phyloP scores from a whole-genome alignment of 1,140 invertebrate species.

The Pentalonia nigronervosa region DNA sequence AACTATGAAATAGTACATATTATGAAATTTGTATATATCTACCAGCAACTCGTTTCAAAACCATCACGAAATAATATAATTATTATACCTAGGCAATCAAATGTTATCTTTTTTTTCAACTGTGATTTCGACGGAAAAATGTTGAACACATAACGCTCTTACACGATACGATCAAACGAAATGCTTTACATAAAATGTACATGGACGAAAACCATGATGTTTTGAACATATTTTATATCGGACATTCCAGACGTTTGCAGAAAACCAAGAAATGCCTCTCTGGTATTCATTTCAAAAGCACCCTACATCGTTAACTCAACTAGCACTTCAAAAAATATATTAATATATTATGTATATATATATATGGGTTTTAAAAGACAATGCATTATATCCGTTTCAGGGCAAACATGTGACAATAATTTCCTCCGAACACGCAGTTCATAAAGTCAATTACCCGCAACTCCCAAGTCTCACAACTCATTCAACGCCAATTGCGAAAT shows the following conservation, averaged over 20 bases:
- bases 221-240: not conserved
- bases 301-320: not conserved
- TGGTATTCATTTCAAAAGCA: not conserved
- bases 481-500: not conserved
- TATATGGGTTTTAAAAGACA: not conserved
- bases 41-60: not conserved
- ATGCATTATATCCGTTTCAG: not conserved
- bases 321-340: not conserved
- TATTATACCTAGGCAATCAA: not conserved
- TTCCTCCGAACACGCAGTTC: not conserved
- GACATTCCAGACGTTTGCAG: not conserved
- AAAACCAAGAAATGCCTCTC: slow-evolving; percentile 16
- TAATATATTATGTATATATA: not conserved
- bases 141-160: not conserved
- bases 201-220: not conserved
- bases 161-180: not conserved
- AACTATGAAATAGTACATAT: not conserved
- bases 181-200: not conserved
- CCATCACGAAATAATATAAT: not conserved
- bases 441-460: not conserved
- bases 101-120: not conserved
- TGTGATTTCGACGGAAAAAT: not conserved
- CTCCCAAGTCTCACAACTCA: not conserved
- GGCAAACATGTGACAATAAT: not conserved
- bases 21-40: not conserved